These are phyloP conservation scores for Tauraco hartlaubi DNA, from an alignment of 2,797 vertebrate genomes.

Conservation along the genomic window DNA sequence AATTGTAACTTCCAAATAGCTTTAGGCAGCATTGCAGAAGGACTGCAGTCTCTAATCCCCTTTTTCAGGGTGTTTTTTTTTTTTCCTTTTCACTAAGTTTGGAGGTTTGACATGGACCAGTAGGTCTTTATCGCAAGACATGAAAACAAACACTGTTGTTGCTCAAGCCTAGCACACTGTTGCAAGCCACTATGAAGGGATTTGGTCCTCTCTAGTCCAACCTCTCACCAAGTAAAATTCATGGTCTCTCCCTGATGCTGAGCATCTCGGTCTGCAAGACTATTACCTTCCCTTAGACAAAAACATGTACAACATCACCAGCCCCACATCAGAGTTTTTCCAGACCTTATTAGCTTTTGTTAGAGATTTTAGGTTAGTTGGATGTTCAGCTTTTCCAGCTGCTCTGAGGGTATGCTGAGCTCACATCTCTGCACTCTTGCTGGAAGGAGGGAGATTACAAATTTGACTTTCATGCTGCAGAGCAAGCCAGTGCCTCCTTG, in stretches of 20 bases:
- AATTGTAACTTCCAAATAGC: not conserved
- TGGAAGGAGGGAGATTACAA: not conserved
- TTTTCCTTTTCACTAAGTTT: not conserved
- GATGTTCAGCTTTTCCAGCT: not conserved
- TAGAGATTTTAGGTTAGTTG: not conserved
- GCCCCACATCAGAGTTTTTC: not conserved
- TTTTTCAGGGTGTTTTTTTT: not conserved
- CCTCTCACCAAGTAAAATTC: not conserved
- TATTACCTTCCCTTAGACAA: not conserved
- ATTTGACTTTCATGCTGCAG: not conserved
- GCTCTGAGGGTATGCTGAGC: not conserved
- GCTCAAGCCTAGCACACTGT: not conserved
- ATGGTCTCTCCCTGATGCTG: accelerated
- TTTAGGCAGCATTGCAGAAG: not conserved
- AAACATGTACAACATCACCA: not conserved
- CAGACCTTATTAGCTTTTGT: not conserved
- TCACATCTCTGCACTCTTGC: not conserved
- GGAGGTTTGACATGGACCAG: not conserved
- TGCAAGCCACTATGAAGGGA: not conserved
- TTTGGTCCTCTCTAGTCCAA: not conserved
- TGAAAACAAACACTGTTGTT: not conserved
- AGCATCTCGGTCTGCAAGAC: not conserved
- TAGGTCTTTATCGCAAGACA: not conserved
- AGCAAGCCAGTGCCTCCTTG: not conserved
- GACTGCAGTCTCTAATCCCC: not conserved